Conservation (phyloP, 1,140 invertebrate genomes). For the Frieseomelitta varia region DNA sequence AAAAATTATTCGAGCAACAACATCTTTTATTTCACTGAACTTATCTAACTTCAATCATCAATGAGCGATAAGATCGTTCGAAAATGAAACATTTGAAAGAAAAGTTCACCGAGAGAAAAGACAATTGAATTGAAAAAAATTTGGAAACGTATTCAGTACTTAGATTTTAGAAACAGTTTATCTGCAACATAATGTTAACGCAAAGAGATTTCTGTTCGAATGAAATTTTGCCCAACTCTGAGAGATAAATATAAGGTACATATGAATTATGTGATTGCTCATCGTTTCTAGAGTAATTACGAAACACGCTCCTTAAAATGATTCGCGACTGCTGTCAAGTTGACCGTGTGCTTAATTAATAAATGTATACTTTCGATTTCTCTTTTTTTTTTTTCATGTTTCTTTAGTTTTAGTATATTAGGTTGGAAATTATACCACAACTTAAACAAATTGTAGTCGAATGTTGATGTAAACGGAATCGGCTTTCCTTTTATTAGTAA, state of each 20-base stretch:
- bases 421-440: neutral
- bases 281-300: neutral
- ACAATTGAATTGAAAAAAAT: no score
- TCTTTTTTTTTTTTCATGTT: neutral
- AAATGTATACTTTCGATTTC: constrained; percentile 34
- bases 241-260: neutral
- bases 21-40: no score
- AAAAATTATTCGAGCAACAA: no score
- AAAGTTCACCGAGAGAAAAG: no score
- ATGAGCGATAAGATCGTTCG: no score
- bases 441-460: neutral
- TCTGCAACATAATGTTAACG: no score
- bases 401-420: neutral
- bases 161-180: no score
- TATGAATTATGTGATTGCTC: neutral
- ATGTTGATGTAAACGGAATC: neutral
- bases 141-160: no score
- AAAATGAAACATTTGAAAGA: no score
- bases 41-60: no score
- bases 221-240: no score
- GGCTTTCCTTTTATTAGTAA: neutral
- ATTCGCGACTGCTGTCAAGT: constrained; percentile 13
- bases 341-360: constrained; percentile 16
- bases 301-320: neutral
- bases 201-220: no score